Base-by-base conservation (phyloP, 2,888 invertebrate genomes). In the Neoaliturus tenellus region DNA sequence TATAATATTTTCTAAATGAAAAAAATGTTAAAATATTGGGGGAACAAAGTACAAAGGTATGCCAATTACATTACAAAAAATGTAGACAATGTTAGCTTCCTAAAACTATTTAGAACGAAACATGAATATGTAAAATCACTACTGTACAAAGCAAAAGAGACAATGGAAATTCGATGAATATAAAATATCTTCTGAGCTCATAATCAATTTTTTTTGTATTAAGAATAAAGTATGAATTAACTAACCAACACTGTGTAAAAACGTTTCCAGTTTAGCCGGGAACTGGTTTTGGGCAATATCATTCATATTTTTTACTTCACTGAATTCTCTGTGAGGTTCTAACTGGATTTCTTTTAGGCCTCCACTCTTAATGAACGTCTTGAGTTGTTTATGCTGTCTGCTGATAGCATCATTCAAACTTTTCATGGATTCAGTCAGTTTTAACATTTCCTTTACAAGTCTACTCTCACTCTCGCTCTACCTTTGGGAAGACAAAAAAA, bases 351-450 rank as follows among this genome's bases (percentile, higher is more conserved):
- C 71, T 41, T 71, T n/a, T 6, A 71, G 23, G n/a, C 35, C 41
- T n/a, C 39, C 20, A 23, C n/a, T 71, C n/a, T 71, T 71, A n/a
- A 71, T 41, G 41, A 23, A 71, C 20, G 25, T 75, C 6, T 23
- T 28, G n/a, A 75, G 48, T 17, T 75, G 75, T 23, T 44, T 28
- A 48, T 75, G 48, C 28, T 75, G 75, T n/a, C 28, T 23, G 12
- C 14, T 75, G 12, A 75, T 44, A 44, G 75, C 75, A 12, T 75
- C 75, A 14, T 41, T 35, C 12, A 75, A 17, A 2, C 48, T 48
- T 75, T 75, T 23, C 75, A 75, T 75, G 14, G 69, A 69, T 69
- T 69, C 69, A 39, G 35, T 35, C n/a, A 69, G 39, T 39, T 39
- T 35, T 35, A 35, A 35, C 69, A 69, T 67, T 33, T 67, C 69